Conservation (phyloP, 2,113 vertebrate genomes). For the Phyllostomus discolor region DNA sequence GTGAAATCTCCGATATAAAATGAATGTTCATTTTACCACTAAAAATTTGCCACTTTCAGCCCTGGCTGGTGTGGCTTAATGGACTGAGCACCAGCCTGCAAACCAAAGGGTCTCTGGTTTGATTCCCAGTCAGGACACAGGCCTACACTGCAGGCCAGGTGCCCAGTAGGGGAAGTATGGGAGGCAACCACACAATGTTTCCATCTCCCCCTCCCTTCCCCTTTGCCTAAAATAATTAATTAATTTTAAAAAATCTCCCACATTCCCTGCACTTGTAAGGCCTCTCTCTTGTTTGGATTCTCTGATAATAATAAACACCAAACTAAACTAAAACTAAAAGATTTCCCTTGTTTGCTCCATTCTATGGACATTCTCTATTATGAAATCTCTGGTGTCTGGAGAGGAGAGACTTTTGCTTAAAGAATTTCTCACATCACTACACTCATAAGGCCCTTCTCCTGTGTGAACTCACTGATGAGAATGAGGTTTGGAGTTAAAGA, state of each 20-base stretch:
- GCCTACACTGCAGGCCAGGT: too few species aligned
- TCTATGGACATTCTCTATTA: neutral
- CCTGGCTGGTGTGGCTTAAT: too few species aligned
- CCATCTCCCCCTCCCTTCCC: too few species aligned
- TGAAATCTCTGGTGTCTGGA: neutral
- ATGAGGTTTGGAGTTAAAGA: too few species aligned
- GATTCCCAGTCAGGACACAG: too few species aligned
- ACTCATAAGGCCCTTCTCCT: neutral
- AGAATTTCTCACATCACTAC: neutral
- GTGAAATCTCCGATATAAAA: neutral
- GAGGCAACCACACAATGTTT: too few species aligned
- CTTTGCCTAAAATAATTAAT: too few species aligned
- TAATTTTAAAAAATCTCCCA: neutral
- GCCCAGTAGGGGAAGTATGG: too few species aligned
- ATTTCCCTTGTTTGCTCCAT: neutral
- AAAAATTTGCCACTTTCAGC: neutral
- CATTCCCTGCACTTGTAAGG: neutral
- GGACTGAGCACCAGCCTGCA: too few species aligned
- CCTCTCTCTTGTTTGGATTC: neutral
- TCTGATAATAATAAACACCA: neutral
- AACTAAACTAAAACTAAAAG: neutral
- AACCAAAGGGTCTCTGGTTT: too few species aligned
- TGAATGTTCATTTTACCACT: neutral
- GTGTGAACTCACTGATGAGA: neutral
- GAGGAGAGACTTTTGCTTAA: neutral